Evolutionary conservation across 2,797 vertebrate genomes (phyloP).

Genomic region (Streptopelia turtur): DNA sequence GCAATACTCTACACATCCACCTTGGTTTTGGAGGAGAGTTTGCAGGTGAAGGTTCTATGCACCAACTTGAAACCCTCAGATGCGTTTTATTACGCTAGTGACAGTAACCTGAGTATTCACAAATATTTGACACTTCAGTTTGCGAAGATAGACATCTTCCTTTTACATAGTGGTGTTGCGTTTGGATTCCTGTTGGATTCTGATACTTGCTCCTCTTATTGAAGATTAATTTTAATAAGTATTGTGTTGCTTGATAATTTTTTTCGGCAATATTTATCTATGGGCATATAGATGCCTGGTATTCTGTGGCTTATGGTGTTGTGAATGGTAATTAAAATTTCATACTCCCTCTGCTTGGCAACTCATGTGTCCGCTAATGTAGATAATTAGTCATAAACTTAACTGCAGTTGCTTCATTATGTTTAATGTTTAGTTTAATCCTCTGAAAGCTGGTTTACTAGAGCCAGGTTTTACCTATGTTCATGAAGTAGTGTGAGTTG

Average conservation of each 20-base stretch:
- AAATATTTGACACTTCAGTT: neutral
- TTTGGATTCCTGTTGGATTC: neutral
- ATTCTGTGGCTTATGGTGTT: neutral
- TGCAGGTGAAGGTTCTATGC: neutral
- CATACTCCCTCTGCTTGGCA: neutral
- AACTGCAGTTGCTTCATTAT: neutral
- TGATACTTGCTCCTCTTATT: neutral
- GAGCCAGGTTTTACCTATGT: neutral
- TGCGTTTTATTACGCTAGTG: neutral
- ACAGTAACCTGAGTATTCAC: neutral
- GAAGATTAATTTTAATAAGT: neutral
- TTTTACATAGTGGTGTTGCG: neutral
- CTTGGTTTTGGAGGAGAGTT: neutral
- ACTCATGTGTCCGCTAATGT: neutral
- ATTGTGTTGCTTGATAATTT: neutral
- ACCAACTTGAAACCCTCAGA: neutral
- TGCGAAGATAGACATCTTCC: neutral
- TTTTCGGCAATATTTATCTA: neutral
- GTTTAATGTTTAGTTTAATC: neutral
- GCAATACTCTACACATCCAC: neutral
- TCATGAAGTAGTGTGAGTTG: neutral
- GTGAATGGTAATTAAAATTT: neutral
- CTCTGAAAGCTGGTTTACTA: neutral
- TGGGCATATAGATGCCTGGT: neutral
- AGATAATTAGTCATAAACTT: neutral